These are phyloP conservation scores for Eupithecia pulchellata DNA, from an alignment of 2,888 invertebrate genomes.

Conservation along the genomic window DNA sequence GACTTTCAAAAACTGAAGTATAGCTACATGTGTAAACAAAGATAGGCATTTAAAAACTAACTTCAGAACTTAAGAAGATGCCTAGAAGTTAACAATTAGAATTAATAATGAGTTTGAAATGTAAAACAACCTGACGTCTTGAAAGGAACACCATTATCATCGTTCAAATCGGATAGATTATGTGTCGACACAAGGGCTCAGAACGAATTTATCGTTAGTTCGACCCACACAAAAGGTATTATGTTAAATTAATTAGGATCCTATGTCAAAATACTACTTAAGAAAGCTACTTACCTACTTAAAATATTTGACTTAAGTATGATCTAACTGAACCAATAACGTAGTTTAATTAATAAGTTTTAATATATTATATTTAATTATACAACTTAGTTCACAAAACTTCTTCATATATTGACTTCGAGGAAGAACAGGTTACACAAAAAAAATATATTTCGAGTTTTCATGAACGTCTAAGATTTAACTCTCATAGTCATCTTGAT, in stretches of 20 bases:
- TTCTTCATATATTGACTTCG: neutral
- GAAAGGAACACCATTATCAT: conserved; percentile 40
- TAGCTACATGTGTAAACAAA: no score
- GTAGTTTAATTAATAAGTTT: conserved; percentile 1
- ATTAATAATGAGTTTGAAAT: neutral
- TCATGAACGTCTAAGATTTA: neutral
- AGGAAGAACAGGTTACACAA: neutral
- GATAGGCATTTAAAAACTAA: neutral
- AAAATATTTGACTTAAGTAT: conserved; percentile 55
- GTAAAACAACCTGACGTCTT: conserved; percentile 16
- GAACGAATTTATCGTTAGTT: conserved; percentile 57
- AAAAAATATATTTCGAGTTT: neutral
- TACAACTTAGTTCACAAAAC: neutral
- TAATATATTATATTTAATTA: no score
- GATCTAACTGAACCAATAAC: neutral
- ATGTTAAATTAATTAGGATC: conserved; percentile 79
- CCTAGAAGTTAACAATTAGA: neutral
- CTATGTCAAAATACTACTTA: conserved; percentile 79
- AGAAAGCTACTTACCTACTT: conserved; percentile 56
- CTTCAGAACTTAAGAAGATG: neutral
- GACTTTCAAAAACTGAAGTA: neutral
- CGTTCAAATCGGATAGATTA: conserved; percentile 65
- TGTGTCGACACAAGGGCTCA: conserved; percentile 56
- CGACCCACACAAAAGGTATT: conserved; percentile 69
- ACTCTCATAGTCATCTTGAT: neutral